Base-by-base conservation (phyloP, 2,113 vertebrate genomes). In the Platichthys stellatus region DNA sequence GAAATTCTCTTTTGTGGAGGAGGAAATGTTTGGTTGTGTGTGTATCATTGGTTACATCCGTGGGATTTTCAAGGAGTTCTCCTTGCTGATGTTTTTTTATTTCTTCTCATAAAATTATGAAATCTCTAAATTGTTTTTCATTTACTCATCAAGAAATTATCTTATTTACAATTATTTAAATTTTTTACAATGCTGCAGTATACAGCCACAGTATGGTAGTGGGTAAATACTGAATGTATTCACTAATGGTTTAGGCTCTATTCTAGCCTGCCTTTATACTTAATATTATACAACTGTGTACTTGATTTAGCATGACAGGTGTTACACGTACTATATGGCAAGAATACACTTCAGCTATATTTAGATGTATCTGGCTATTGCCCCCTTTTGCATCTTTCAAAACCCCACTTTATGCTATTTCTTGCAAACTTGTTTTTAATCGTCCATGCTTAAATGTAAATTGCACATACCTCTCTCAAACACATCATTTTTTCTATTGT, bases 401-500 rank as follows among this genome's bases (percentile, higher is more conserved):
- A 70, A 86, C 58, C 72, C 69, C 77, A 72, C 83, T 90, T 78
- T 63, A 31, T 85, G 86, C 88, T 78, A 81, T 90, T 86, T 90
- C 85, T 86, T 66, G 78, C 59, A 85, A 86, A 86, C 84, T 84
- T 75, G 66, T 78, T 91, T 93, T 90, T 91, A 94, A 94, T 92
- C 84, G 85, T 56, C 90, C 88, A 82, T 91, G 88, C 79, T 90
- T 89, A 92, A 93, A 94, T 89, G 90, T 87, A 91, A 91, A 91
- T 90, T 89, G 81, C 74, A 90, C 77, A 78, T 91, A 87, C 89
- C 79, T 91, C 75, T 86, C 81, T 74, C 69, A 85, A 90, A 89
- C 89, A 83, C 75, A 59, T 66, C 73, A 64, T 40, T 83, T 24
- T 79, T 74, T 35, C 79, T 80, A 92, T 92, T 92, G 86, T 93